Base-by-base conservation (phyloP, 2,113 vertebrate genomes). In the Nothobranchius kuhntae region DNA sequence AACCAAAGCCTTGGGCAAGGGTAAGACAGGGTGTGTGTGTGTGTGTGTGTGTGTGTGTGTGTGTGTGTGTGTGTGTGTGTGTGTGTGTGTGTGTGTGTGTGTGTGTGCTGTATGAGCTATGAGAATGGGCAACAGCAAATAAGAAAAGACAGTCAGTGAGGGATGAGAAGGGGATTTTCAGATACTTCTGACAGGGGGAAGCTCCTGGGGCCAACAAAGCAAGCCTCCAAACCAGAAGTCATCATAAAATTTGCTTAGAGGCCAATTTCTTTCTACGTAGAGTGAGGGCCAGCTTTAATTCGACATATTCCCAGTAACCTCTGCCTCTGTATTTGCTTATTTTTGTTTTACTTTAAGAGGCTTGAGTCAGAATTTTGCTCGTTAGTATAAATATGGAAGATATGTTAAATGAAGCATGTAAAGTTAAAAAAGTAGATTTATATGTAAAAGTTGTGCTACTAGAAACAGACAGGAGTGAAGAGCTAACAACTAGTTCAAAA, bases 1-100 rank as follows among this genome's bases (percentile, higher is more conserved):
- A 88, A 90, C 87, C 62, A 68, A 79, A 86, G 82, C 90, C 91
- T 86, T 52, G 75, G 89, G 89, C 84, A 66, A 82, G 73, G 87
- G 77, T 77, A 87, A 74, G 68, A 77, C 4, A 61, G 68, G 61
- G 56, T 66, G 75, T 68, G 52, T 61, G 53, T 26, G 42, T 50
- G 50, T 65, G 55, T 50, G 17, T 12, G 9, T 45, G 55, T 50
- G 17, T 12, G 9, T 45, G 56, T 66, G 75, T 68, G 52, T 61
- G 53, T 26, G 42, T 50, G 50, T 65, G 55, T 50, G 17, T 12
- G 9, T 45, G 56, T 66, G 75, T 68, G 52, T 61, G 53, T 26
- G 42, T 50, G 50, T 65, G 55, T 50, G 17, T 12, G 9, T 45
- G 65, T n/a, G n/a, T n/a, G n/a, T n/a, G n/a, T n/a, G n/a, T n/a